Evolutionary conservation across 2,888 invertebrate species (phyloP), one percentile per base, ranked within the genome.

Genomic region (Malthinus flaveolus): DNA sequence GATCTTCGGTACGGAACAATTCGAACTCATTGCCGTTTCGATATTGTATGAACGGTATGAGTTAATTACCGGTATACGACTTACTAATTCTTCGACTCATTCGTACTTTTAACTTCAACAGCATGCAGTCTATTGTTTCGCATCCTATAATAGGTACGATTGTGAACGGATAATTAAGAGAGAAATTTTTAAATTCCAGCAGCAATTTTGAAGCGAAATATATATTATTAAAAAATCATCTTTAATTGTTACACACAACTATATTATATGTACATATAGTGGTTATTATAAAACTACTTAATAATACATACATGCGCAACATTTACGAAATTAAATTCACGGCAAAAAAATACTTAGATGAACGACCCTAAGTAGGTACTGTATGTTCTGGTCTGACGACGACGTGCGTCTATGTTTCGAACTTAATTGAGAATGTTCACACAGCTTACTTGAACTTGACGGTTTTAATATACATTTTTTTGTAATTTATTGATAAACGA

Each of bases 341-440:
- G 44, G 45, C 23, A 34, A 35, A 15, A 35, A 52, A 10, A 37
- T 35, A 12, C 34, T 44, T 45, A 44, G 33, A 52, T 36, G 49
- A 36, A 49, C 46, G 52, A 52, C 52, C 52, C 23, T 23, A 35
- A 52, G 45, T 35, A 52, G 44, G 46, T 42, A 46, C 46, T 61
- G 63, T 59, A 53, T 61, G 66, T 66, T 66, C 59, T 62, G 66
- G 62, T 66, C 59, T 61, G 66, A 45, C 64, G 61, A 53, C 51
- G 63, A 63, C 62, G 56, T 58, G 64, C 64, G 66, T 63, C 61
- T 50, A 49, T 23, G 57, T 59, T 58, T 62, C 53, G 45, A 49
- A 48, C 56, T 66, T 66, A 64, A 66, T 66, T 64, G 62, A 63
- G 58, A 61, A 59, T 59, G 63, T 63, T 63, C 66, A 60, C 64